Base-by-base conservation (phyloP, 2,888 invertebrate genomes). In the Dendrolimus pini region DNA sequence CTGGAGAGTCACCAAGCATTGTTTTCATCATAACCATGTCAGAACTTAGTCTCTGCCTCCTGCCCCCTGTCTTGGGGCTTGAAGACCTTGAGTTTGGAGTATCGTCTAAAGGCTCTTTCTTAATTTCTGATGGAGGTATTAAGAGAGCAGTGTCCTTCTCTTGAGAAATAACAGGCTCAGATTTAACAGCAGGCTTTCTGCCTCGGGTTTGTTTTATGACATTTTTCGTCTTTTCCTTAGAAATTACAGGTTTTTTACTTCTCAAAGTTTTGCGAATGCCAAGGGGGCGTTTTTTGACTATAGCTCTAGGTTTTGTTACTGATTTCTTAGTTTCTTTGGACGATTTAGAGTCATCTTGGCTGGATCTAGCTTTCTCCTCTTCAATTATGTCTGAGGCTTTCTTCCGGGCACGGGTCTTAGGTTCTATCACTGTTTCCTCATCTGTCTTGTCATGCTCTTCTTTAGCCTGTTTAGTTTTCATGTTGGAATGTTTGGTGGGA, bases 401-500 rank as follows among this genome's bases (percentile, higher is more conserved):
- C 70, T 91, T 91, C 57, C 91, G 83, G 69, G 88, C 89, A 66
- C 91, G 78, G 54, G 90, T 91, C 70, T 91, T 91, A 53, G 89
- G 90, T 75, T 90, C 91, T 65, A 83, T 72, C 54, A 84, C 67
- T 14, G 77, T 71, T 58, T 89, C 89, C 59, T 90, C 90, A 82
- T 90, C 90, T 7, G 81, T 81, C 78, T 87, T 88, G 61, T 89
- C 89, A 61, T 77, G 74, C 66, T 89, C 90, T 62, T 89, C 89
- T 74, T 89, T 90, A 60, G 69, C 67, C 74, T 90, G 89, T 77
- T 90, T 91, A 68, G 91, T 89, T 85, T 90, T 90, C 90, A 90
- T 90, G 83, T 80, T 90, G 89, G 88, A 89, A 89, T 90, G 85
- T 88, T 74, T 80, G 80, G 82, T 82, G 83, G 85, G 80, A 83